Conservation (phyloP, 2,797 vertebrate genomes). For the Phrynocephalus forsythii region DNA sequence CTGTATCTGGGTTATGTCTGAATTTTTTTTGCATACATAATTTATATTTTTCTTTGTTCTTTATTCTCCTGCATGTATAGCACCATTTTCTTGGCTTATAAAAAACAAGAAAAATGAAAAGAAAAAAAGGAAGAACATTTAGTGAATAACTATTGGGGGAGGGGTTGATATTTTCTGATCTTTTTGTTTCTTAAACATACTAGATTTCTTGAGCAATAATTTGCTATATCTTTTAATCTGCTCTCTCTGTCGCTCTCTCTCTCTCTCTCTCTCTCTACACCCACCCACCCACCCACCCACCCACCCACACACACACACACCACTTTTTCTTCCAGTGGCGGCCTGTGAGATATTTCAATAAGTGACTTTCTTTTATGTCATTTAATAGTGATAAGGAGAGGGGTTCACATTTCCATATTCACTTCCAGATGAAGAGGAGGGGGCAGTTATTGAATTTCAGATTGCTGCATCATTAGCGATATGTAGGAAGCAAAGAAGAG, state of each 20-base stretch:
- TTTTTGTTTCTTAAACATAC: not conserved
- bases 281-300: no score
- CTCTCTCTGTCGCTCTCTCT: not conserved
- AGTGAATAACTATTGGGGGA: constrained; percentile 1
- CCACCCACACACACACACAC: not conserved
- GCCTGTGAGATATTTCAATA: not conserved
- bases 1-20: constrained; percentile 22
- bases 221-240: not conserved
- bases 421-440: no score
- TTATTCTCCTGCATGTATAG: constrained; percentile 18
- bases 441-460: no score
- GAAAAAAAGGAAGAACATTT: not conserved
- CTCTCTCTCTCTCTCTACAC: not conserved
- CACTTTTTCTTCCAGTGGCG: not conserved
- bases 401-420: no score
- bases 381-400: no score
- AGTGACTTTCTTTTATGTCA: not conserved
- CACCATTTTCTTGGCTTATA: not conserved
- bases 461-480: no score
- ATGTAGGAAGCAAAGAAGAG: no score
- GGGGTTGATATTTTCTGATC: not conserved
- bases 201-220: not conserved
- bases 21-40: not conserved
- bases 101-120: not conserved
- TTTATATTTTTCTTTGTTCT: constrained; percentile 22